Evolutionary conservation across 2,888 invertebrate species (phyloP).

Genomic region (Amphipyra berbera): DNA sequence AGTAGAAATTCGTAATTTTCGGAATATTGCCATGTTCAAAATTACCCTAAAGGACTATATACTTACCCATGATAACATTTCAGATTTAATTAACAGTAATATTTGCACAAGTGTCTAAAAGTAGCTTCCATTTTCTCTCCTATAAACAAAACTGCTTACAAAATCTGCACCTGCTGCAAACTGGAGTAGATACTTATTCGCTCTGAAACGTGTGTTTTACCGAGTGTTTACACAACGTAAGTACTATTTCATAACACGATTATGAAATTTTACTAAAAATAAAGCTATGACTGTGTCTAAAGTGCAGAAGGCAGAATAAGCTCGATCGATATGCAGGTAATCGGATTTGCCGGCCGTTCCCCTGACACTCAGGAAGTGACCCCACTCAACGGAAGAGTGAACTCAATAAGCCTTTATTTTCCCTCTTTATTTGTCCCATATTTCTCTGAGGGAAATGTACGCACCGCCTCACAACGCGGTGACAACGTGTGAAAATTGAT

Average conservation of each 20-base stretch:
- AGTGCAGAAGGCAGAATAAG: slow-evolving; percentile 68
- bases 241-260: slow-evolving; percentile 34
- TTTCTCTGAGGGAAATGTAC: slow-evolving; percentile 50
- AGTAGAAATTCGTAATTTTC: no score
- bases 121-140: slow-evolving; percentile 4
- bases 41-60: no score
- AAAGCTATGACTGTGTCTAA: slow-evolving; percentile 25
- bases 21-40: no score
- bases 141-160: slow-evolving; percentile 44
- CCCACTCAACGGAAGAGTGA: slow-evolving; percentile 79
- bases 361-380: slow-evolving; percentile 81
- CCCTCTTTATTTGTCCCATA: slow-evolving; percentile 59
- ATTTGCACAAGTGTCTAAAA: slow-evolving; percentile 21
- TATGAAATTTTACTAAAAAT: slow-evolving; percentile 43
- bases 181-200: slow-evolving; percentile 22
- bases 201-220: slow-evolving; percentile 26
- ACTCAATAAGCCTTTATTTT: slow-evolving; percentile 78
- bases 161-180: slow-evolving; percentile 47
- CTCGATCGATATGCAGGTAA: slow-evolving; percentile 77
- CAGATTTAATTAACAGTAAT: neutral
- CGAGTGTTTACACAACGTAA: slow-evolving; percentile 36
- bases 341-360: slow-evolving; percentile 76
- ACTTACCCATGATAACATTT: no score
- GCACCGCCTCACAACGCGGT: slow-evolving; percentile 23
- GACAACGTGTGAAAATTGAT: slow-evolving; percentile 41